These are phyloP conservation scores for Scaptomyza polygonia DNA, from an alignment of 2,888 invertebrate genomes.

Conservation along the genomic window DNA sequence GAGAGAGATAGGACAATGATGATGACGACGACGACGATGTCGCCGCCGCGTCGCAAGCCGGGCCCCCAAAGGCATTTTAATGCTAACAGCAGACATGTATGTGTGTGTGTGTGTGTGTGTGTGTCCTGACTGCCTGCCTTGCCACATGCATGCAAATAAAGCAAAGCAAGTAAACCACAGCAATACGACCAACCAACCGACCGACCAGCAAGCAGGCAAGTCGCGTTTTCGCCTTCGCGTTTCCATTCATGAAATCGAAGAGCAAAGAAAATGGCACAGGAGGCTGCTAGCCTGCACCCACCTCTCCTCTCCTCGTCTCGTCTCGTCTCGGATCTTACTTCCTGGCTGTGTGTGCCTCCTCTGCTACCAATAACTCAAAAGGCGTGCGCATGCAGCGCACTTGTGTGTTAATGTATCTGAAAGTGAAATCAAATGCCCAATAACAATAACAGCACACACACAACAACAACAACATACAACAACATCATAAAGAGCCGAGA, in stretches of 20 bases:
- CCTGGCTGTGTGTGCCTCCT: constrained; percentile 15
- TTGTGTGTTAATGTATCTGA: constrained; percentile 76
- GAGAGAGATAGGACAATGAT: constrained; percentile 45
- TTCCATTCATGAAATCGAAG: constrained; percentile 80
- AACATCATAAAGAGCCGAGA: too few relatives aligned
- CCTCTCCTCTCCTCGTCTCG: not conserved
- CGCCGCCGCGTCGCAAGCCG: constrained; percentile 50
- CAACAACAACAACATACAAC: too few relatives aligned
- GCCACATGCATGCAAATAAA: constrained; percentile 67
- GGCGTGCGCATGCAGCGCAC: constrained; percentile 73
- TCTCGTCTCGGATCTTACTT: too few relatives aligned
- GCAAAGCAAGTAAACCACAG: constrained; percentile 55
- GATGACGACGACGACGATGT: constrained; percentile 17
- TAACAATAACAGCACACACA: constrained; percentile 26
- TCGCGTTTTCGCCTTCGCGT: constrained; percentile 70
- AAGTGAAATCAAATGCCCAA: constrained; percentile 70
- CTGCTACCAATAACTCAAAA: constrained; percentile 78
- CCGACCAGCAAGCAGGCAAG: constrained; percentile 52
- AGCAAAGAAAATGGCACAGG: constrained; percentile 74
- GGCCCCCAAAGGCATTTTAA: constrained; percentile 71
- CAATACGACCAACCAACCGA: constrained; percentile 50
- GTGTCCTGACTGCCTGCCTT: constrained; percentile 47
- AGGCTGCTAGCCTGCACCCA: constrained; percentile 29
- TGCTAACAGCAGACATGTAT: constrained; percentile 55
- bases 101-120: constrained; percentile 19